Conservation (phyloP, 2,888 invertebrate species). For the Acronicta alni region DNA sequence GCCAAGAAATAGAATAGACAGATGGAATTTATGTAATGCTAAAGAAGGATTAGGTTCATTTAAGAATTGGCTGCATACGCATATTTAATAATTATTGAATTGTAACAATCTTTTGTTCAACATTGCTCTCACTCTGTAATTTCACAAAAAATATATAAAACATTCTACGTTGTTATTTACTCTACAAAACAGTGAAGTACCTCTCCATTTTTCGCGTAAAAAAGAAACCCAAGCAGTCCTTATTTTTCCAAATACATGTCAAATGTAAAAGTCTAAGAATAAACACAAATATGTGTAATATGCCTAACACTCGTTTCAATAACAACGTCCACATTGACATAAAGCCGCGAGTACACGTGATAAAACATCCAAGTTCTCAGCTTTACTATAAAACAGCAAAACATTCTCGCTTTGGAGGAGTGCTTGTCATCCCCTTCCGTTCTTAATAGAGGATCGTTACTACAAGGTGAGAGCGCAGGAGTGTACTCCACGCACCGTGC, state of each 20-base stretch:
- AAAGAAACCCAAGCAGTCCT: not conserved
- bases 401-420: constrained; percentile 64
- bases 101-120: too few relatives aligned
- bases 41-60: too few relatives aligned
- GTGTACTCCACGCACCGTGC: constrained; percentile 67
- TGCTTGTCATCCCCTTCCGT: constrained; percentile 60
- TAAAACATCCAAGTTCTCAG: constrained; percentile 54
- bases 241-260: not conserved
- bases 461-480: constrained; percentile 61
- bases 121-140: too few relatives aligned
- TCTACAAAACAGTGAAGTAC: not conserved
- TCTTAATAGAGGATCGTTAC: constrained; percentile 74
- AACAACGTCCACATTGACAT: constrained; percentile 26
- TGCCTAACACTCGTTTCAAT: not conserved
- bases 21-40: too few relatives aligned
- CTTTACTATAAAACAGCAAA: constrained; percentile 68
- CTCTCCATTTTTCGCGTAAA: not conserved
- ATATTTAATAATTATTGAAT: too few relatives aligned
- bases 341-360: constrained; percentile 31
- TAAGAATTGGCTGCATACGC: too few relatives aligned
- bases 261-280: not conserved
- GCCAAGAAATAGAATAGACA: too few relatives aligned
- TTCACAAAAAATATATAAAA: too few relatives aligned
- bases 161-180: too few relatives aligned
- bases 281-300: not conserved